Evolutionary conservation across 2,888 invertebrate genomes (phyloP), one percentile per base, ranked within the genome.

Genomic region (Thereva unica): DNA sequence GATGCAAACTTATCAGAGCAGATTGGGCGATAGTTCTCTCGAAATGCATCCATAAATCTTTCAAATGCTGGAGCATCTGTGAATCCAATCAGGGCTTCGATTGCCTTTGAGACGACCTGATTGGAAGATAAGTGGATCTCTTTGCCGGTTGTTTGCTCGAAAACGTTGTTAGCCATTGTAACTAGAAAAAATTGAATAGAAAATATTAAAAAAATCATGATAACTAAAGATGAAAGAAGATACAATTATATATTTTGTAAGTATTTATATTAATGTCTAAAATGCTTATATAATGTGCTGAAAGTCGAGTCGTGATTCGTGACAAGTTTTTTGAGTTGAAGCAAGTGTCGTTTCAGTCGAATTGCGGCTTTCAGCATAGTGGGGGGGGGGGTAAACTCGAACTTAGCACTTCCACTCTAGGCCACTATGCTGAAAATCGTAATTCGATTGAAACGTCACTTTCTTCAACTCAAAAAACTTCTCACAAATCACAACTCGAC

Each of bases 1-100:
- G 91, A 91, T 0, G 90, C 89, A 78, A 89, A 93, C 69, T 86
- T 85, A 75, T 94, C 92, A 0, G 87, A 86, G 71, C 89, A 89
- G 5, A 92, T 79, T 5, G 85, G 87, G 38, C 94, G 83, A 38
- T 93, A 78, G 54, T 88, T 87, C 0, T 86, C 83, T 9, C 84
- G 83, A 59, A 93, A 85, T 1, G 85, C 84, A 4, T 83, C 82
- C 10, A 87, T 85, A 73, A 86, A 89, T 4, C 86, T 82, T 69
- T 88, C 84, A 10, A 93, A 77, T 65, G 85, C 84, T 56, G 85
- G 83, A 1, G 87, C 82, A 68, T 85, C 85, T 1, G 89, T 86
- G 69, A 85, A 88, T 0, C 89, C 89, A 0, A 93, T 78, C 0
- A 93, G 80, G n/a, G 85, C 83, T 75, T 94, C 93, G 1, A 94